A percentile compares a stretch with the other conserved stretches of the same genome.
Evolutionary conservation across 2,797 vertebrate genomes (phyloP).

Genomic region (Thripadectes ignobilis): DNA sequence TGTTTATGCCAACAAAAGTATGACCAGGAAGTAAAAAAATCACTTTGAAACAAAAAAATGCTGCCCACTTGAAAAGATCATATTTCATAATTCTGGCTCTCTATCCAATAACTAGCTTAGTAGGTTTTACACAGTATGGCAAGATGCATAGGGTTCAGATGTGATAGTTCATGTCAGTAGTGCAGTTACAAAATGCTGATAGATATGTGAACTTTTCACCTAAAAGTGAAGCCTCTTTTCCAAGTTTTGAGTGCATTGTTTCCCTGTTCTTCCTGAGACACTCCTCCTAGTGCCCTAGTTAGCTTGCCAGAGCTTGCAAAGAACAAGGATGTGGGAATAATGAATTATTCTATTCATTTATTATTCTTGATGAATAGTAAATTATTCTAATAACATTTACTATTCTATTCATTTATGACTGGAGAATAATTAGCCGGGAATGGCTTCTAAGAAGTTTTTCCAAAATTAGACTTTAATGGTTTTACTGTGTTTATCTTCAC

Average conservation of each 20-base stretch:
- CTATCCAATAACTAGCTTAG: background rate
- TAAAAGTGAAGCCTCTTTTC: conserved; percentile 63
- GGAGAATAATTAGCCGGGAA: conserved; percentile 44
- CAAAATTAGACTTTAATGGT: conserved; percentile 68
- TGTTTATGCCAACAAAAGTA: conserved; percentile 14
- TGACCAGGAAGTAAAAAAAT: conserved; percentile 50
- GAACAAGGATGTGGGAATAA: conserved; percentile 61
- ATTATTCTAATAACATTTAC: conserved; percentile 65
- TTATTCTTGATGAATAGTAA: conserved; percentile 68
- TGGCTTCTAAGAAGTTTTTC: conserved; percentile 61
- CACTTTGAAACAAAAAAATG: background rate
- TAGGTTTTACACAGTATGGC: conserved; percentile 19
- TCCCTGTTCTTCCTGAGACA: conserved; percentile 48
- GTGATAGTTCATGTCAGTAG: conserved; percentile 1
- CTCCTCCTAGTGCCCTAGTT: conserved; percentile 58
- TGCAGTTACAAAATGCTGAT: conserved; percentile 34
- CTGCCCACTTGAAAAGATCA: background rate
- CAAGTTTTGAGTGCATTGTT: conserved; percentile 39
- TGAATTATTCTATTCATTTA: conserved; percentile 51
- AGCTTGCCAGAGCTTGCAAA: conserved; percentile 62
- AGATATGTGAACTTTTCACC: conserved; percentile 70
- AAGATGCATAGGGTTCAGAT: conserved; percentile 13
- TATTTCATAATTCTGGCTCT: conserved; percentile 15
- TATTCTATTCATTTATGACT: conserved; percentile 59
- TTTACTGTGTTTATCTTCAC: conserved; percentile 62